phyloP scores from a whole-genome alignment of 35 echinoderm and acorn worm genomes.

The Stichopus chloronotus region DNA sequence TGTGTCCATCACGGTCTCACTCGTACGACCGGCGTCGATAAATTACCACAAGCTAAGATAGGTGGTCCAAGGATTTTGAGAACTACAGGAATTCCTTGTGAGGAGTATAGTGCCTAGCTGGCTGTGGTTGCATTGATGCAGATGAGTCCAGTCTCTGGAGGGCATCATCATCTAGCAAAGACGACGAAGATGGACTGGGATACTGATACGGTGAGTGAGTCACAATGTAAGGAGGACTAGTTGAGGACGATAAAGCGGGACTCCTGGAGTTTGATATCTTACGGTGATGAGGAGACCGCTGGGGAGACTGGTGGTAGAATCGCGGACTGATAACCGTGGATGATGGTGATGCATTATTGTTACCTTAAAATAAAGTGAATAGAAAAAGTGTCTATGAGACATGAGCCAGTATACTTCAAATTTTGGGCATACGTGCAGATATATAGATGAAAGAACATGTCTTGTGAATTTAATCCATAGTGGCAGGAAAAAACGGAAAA shows the following conservation, averaged over 20 bases:
- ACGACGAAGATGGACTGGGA: constrained; percentile 38
- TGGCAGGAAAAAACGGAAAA: no score
- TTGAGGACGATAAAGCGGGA: constrained; percentile 2
- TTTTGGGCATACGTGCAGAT: not conserved
- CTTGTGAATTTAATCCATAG: not conserved
- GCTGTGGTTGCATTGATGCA: constrained; percentile 18
- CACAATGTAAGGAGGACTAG: constrained; percentile 53
- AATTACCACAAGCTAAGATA: no score
- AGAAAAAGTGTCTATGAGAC: not conserved
- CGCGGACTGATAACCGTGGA: constrained; percentile 34
- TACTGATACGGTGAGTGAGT: constrained; percentile 49
- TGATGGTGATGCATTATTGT: constrained; percentile 52
- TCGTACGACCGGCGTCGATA: no score
- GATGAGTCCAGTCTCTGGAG: constrained; percentile 37
- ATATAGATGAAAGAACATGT: not conserved
- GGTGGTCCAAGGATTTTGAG: not conserved
- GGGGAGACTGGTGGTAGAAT: constrained; percentile 53
- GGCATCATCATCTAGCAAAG: constrained; percentile 32
- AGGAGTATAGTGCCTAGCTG: constrained; percentile 4
- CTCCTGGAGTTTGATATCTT: constrained; percentile 26
- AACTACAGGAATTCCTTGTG: constrained; percentile 56
- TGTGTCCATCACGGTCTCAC: no score
- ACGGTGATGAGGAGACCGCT: constrained; percentile 43
- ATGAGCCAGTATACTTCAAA: not conserved
- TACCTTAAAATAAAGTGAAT: constrained; percentile 2